These are phyloP conservation scores for Silurus glanis DNA, from an alignment of 2,113 vertebrate species.

Conservation along the genomic window DNA sequence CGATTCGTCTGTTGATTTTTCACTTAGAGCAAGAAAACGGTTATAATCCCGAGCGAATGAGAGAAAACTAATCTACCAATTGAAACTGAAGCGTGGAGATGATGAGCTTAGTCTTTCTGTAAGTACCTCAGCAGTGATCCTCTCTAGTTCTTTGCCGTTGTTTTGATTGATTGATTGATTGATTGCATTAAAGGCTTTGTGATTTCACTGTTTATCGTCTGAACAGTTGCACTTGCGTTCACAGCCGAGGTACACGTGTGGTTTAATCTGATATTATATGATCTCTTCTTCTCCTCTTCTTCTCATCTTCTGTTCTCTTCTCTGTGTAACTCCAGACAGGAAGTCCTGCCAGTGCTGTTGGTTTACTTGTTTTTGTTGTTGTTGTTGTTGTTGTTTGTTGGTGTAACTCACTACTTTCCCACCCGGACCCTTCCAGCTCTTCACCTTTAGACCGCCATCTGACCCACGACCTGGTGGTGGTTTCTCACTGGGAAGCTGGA, in stretches of 20 bases:
- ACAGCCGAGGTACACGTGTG: slow-evolving; percentile 31
- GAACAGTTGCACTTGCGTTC: slow-evolving; percentile 42
- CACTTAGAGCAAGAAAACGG: slow-evolving; percentile 48
- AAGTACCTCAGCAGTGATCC: slow-evolving; percentile 56
- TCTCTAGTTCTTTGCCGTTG: slow-evolving; percentile 44
- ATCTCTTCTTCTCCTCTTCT: no score
- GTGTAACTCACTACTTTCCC: neutral
- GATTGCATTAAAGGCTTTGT: slow-evolving; percentile 39
- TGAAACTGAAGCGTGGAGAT: slow-evolving; percentile 57
- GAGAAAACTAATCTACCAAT: slow-evolving; percentile 53
- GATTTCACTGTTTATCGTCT: slow-evolving; percentile 36
- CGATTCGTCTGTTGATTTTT: slow-evolving; percentile 27
- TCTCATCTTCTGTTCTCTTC: no score
- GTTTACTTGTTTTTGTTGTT: neutral
- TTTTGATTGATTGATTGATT: slow-evolving; percentile 5
- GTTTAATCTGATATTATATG: neutral
- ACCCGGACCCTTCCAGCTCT: slow-evolving; percentile 60
- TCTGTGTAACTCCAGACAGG: neutral
- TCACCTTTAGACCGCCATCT: slow-evolving; percentile 71
- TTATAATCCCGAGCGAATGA: slow-evolving; percentile 48
- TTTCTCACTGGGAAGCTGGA: slow-evolving; percentile 73
- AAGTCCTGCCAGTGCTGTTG: neutral
- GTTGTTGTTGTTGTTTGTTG: neutral
- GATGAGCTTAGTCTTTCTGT: slow-evolving; percentile 56
- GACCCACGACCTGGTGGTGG: slow-evolving; percentile 70